Evolutionary conservation across 2,797 vertebrate genomes (phyloP), one percentile per base, ranked within the genome.

Genomic region (Scyliorhinus canicula): DNA sequence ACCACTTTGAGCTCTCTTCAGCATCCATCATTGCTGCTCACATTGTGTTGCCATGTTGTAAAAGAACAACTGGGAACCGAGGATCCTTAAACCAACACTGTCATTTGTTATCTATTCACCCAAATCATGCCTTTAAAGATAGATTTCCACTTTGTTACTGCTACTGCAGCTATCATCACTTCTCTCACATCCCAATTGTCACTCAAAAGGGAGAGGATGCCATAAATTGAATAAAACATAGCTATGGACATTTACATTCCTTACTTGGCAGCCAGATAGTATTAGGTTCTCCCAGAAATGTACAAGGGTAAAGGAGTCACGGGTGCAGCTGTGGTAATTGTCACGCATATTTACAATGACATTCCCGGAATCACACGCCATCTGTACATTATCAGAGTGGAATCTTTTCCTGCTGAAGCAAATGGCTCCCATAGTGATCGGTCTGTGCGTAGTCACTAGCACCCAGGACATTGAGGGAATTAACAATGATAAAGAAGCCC

Each of bases 251-350:
- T 65, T 60, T 8, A 44, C n/a, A 40, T 91, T 91, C n/a, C 57
- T 24, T 44, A 40, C 8, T 65, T 91, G 19, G 57, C n/a, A 91
- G 88, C 60, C 88, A 65, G n/a, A 26, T 21, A 65, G n/a, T 24
- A n/a, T 44, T 63, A 44, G 31, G n/a, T 44, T 91, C 24, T 91
- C 79, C 21, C 3, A 65, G 35, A 91, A 91, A 91, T 65, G 12
- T 44, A n/a, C 88, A 91, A 91, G 88, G 88, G 88, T 91, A 91
- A 91, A 91, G 88, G 57, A 91, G 88, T 91, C 88, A 65, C 40
- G n/a, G 88, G 88, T 91, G 57, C 88, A 91, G 88, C 57, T 91
- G 88, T 91, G 60, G 88, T 31, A 40, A 91, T 21, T 91, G 88
- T 24, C n/a, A 47, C 79, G 24, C 79, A 26, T 65, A 57, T 44